A percentile compares a stretch with the other conserved stretches of the same genome.
These are phyloP conservation scores for Apodemus agrarius DNA, from an alignment of 2,797 vertebrate species.

Conservation along the genomic window DNA sequence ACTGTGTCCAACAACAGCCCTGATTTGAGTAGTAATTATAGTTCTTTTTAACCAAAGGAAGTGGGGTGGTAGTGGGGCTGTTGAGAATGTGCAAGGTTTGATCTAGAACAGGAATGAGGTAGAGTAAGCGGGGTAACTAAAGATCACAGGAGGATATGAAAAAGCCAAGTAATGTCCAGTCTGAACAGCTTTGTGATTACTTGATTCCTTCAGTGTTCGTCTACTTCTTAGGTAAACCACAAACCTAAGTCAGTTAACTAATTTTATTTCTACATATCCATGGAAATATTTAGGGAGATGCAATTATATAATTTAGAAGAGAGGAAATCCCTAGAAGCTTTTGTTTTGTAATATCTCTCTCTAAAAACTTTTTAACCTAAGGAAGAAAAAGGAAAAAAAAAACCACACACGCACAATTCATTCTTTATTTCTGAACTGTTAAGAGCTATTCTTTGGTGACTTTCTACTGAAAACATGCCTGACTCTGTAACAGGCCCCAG, in stretches of 20 bases:
- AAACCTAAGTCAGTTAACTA: constrained; percentile 32
- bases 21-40: constrained; percentile 1
- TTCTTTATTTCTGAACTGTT: constrained; percentile 49
- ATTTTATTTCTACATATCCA: constrained; percentile 18
- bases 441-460: constrained; percentile 21
- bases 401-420: not conserved
- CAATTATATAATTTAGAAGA: constrained; percentile 6
- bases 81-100: not conserved
- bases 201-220: not conserved
- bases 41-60: not conserved
- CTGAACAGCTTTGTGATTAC: not conserved
- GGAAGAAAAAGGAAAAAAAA: not conserved
- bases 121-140: not conserved
- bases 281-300: constrained; percentile 19
- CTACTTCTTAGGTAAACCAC: constrained; percentile 8
- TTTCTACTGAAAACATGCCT: constrained; percentile 1
- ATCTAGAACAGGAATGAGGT: not conserved
- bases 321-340: not conserved
- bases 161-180: not conserved
- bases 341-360: not conserved
- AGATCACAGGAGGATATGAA: not conserved
- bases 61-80: not conserved
- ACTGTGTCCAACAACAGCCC: not conserved
- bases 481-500: not conserved
- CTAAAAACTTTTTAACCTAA: not conserved